Evolutionary conservation across 2,113 vertebrate genomes (phyloP), one percentile per base, ranked within the genome.

Genomic region (Xenopus laevis): DNA sequence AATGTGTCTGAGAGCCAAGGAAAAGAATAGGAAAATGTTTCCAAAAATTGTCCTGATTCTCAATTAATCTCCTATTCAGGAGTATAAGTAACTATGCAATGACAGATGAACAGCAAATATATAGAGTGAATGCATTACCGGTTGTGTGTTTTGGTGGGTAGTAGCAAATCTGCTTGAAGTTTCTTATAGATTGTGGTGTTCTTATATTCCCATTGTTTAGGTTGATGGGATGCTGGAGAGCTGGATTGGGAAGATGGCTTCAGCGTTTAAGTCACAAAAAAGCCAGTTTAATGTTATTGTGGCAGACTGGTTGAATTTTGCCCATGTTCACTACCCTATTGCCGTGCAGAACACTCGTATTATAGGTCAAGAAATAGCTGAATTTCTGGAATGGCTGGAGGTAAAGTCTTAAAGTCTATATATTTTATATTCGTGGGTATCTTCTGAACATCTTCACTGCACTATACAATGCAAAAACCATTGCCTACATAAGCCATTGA

Each of bases 331-430:
- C 83, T 99, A 98, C 0, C 86, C 93, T 21, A 80, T 84, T 0
- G 97, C 97, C 0, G 96, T 85, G 0, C 89, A 79, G 73, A 95
- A 94, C 23, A 93, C 95, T 0, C 94, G 94, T 10, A 68, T 81
- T 0, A 84, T 96, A 10, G 97, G 97, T 21, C 89, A 86, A 72
- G 95, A 98, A 72, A 91, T 98, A 0, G 94, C 96, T 0, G 71
- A 84, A 10, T 79, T 98, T 69, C 86, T 99, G 65, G 80, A 81
- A 46, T 92, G 92, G 86, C 86, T 99, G 71, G 91, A 96, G 94
- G 96, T 98, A 81, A 85, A 81, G 53, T 40, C 33, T 40, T 7
- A 40, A 40, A 40, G 8, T 6, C 8, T 7, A 40, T 40, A 9
- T 40, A 7, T 40, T 40, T 7, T 40, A 27, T 27, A 40, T 40